Base-by-base conservation (phyloP, 23 tunicate genomes). In the Trididemnum clinides region DNA sequence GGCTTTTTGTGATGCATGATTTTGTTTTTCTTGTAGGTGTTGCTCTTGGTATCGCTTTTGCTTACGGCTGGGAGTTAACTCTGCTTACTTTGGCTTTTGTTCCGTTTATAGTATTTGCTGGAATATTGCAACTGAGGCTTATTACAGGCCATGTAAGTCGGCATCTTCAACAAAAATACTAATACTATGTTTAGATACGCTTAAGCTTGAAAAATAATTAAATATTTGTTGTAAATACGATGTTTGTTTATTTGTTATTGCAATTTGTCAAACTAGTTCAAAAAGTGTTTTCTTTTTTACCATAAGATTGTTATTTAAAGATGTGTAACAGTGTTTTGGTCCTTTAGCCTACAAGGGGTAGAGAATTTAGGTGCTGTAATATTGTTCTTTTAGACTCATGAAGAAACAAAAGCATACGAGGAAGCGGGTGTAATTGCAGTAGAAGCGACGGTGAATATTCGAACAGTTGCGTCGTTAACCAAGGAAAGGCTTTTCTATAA, bases 1-100 rank as follows among this genome's bases (percentile, higher is more conserved):
- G n/a, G n/a, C n/a, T n/a, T n/a, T n/a, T n/a, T n/a, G n/a, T n/a
- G n/a, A n/a, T n/a, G n/a, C n/a, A n/a, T n/a, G n/a, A n/a, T n/a
- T n/a, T n/a, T n/a, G n/a, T n/a, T 78, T 54, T 78, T 28, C 20
- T 20, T n/a, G 1, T 84, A 95, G 95, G 95, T 78, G 97, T 97
- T 38, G 99, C 99, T 1, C 84, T 97, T 33, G 99, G 94, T 18
- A 97, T 97, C 27, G 99, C 99, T 15, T 97, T 97, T 70, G 95
- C 89, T 28, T 92, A 80, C 72, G 86, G 93, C 26, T 97, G 99
- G 99, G 95, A 92, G 77, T 74, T 97, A 21, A 97, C 99, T 2
- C 78, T 97, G 50, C 62, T 97, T 1, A 92, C 97, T 6, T 33
- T 92, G 37, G 94, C 88, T 1, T 97, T 97, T 58, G 95, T 90